phyloP scores from a whole-genome alignment of 2,888 invertebrate species.

The Callyntrura sp. region DNA sequence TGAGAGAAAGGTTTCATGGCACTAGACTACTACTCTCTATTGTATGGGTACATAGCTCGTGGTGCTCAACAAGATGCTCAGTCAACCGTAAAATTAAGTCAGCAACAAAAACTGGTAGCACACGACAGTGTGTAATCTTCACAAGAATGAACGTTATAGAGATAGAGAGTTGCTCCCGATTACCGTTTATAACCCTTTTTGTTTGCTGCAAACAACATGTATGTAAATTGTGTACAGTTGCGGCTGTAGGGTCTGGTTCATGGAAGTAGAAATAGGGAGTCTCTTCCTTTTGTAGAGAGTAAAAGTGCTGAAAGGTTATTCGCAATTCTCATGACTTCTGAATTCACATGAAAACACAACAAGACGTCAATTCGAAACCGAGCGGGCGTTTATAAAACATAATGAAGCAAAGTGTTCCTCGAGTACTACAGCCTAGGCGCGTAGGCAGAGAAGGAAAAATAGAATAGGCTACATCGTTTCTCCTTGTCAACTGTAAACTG shows the following conservation, averaged over 20 bases:
- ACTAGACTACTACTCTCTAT: not conserved
- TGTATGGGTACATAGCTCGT: conserved; percentile 55
- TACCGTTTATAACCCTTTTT: conserved; percentile 50
- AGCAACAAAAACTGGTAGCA: conserved; percentile 58
- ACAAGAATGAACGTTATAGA: conserved; percentile 27
- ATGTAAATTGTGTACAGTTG: conserved; percentile 52
- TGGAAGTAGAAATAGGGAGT: not conserved
- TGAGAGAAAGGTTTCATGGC: conserved; percentile 68
- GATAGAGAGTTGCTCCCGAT: conserved; percentile 42
- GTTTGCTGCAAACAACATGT: conserved; percentile 16
- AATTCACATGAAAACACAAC: conserved; percentile 23
- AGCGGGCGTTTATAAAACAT: conserved; percentile 31
- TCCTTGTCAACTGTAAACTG: not conserved
- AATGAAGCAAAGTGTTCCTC: conserved; percentile 35
- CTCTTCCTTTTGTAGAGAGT: not conserved
- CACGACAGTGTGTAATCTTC: conserved; percentile 54
- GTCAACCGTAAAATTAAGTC: conserved; percentile 75
- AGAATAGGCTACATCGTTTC: not conserved
- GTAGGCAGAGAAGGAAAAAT: conserved; percentile 14
- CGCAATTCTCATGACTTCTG: conserved; percentile 40
- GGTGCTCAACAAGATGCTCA: conserved; percentile 74
- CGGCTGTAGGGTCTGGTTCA: not conserved
- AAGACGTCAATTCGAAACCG: not conserved
- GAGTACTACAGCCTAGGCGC: too few relatives aligned
- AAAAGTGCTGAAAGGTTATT: conserved; percentile 46